phyloP scores from a whole-genome alignment of 2,113 vertebrate species.

The Mystacornis crossleyi region DNA sequence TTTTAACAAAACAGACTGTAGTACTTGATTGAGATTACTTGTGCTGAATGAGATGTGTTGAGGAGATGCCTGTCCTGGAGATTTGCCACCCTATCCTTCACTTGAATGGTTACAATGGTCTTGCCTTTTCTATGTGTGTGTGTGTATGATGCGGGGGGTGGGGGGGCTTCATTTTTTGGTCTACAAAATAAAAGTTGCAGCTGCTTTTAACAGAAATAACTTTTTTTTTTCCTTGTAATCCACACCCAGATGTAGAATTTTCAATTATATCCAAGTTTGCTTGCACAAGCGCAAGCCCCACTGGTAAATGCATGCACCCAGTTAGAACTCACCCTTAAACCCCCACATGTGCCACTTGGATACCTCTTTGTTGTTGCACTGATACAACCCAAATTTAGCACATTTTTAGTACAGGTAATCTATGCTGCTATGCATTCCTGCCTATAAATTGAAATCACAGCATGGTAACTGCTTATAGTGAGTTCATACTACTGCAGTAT shows the following conservation, averaged over 20 bases:
- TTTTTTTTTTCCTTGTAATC: not conserved
- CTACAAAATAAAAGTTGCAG: conserved; percentile 60
- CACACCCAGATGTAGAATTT: not conserved
- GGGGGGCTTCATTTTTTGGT: conserved; percentile 27
- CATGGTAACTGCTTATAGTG: not conserved
- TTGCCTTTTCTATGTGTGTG: conserved; percentile 42
- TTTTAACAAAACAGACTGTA: conserved; percentile 65
- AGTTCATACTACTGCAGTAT: not conserved
- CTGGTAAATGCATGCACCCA: not conserved
- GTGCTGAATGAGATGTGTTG: conserved; percentile 57
- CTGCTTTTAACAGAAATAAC: conserved; percentile 54
- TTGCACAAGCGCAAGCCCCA: not conserved
- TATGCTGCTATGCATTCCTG: not conserved
- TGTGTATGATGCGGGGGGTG: not conserved
- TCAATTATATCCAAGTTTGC: not conserved
- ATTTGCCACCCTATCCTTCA: conserved; percentile 37
- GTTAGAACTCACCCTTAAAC: not conserved
- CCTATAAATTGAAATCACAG: not conserved
- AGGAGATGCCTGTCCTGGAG: conserved; percentile 58
- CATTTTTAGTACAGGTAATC: not conserved
- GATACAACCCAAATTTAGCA: not conserved
- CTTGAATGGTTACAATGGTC: conserved; percentile 40
- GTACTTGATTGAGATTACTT: conserved; percentile 48
- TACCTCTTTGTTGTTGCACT: not conserved
- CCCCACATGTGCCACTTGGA: not conserved